These are phyloP conservation scores for Asbolus verrucosus DNA, from an alignment of 1,140 invertebrate species.

Conservation along the genomic window DNA sequence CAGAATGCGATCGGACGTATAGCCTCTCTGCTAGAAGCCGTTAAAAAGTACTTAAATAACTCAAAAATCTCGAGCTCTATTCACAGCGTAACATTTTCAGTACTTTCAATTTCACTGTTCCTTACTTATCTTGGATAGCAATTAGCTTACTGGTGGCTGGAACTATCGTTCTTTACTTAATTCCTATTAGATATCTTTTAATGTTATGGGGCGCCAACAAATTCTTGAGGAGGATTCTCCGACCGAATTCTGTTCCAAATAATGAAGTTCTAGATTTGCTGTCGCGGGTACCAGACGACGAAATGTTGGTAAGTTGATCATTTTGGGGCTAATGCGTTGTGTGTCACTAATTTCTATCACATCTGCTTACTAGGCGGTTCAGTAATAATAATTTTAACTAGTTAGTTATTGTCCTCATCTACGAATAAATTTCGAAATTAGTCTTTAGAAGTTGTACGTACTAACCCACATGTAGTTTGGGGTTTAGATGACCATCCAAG, in stretches of 20 bases:
- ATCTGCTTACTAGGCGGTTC: constrained; percentile 28
- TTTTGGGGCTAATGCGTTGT: neutral
- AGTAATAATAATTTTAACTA: too few species aligned
- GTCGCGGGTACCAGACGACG: constrained; percentile 95
- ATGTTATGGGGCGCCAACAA: constrained; percentile 94
- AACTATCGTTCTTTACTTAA: constrained; percentile 85
- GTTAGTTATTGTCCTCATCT: neutral
- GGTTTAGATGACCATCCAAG: neutral
- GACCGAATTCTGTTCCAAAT: constrained; percentile 95
- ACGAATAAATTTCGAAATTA: neutral
- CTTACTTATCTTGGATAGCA: constrained; percentile 94
- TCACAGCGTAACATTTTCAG: constrained; percentile 70
- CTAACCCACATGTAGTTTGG: constrained; percentile 1
- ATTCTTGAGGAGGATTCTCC: constrained; percentile 92
- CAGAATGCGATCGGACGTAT: constrained; percentile 95
- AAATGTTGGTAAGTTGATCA: constrained; percentile 82
- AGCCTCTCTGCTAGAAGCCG: constrained; percentile 90
- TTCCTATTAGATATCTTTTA: constrained; percentile 92
- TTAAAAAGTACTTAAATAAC: constrained; percentile 85
- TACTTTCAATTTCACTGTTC: constrained; percentile 97
- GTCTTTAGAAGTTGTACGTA: too few species aligned
- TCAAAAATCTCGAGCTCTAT: constrained; percentile 22
- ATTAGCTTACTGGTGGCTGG: constrained; percentile 80
- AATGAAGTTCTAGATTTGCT: constrained; percentile 97
- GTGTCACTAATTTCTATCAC: constrained; percentile 34